Conservation (phyloP, 2,888 invertebrate genomes). For the Apamea anceps region DNA sequence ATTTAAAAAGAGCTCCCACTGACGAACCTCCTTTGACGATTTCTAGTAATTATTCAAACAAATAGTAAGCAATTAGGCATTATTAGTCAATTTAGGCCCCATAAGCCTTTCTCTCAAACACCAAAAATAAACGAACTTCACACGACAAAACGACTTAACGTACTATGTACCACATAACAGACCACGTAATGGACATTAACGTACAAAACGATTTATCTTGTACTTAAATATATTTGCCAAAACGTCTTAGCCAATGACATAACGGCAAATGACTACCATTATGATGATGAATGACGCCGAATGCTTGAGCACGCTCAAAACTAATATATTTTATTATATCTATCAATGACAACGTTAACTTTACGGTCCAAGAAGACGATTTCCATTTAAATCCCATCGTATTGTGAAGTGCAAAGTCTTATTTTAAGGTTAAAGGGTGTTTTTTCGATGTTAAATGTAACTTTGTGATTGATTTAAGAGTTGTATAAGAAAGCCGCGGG, state of each 20-base stretch:
- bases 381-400: slow-evolving; percentile 2
- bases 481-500: slow-evolving; percentile 61
- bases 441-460: slow-evolving; percentile 25
- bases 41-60: slow-evolving; percentile 12
- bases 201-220: slow-evolving; percentile 62
- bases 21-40: neutral
- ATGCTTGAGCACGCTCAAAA: slow-evolving; percentile 62
- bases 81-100: neutral
- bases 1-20: neutral
- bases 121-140: slow-evolving; percentile 46
- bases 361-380: slow-evolving; percentile 14
- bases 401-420: neutral
- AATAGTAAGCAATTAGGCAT: neutral
- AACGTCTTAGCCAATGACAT: slow-evolving; percentile 66
- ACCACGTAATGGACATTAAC: slow-evolving; percentile 59
- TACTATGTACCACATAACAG: slow-evolving; percentile 43
- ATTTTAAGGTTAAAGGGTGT: neutral
- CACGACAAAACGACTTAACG: slow-evolving; percentile 38
- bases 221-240: slow-evolving; percentile 66
- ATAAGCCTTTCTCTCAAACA: slow-evolving; percentile 49
- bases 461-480: slow-evolving; percentile 35
- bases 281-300: slow-evolving; percentile 65
- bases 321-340: slow-evolving; percentile 61
- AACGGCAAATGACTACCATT: slow-evolving; percentile 65
- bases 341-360: slow-evolving; percentile 46